Evolutionary conservation across 2,888 invertebrate genomes (phyloP), one percentile per base, ranked within the genome.

Genomic region (Sminthurinus aureus): DNA sequence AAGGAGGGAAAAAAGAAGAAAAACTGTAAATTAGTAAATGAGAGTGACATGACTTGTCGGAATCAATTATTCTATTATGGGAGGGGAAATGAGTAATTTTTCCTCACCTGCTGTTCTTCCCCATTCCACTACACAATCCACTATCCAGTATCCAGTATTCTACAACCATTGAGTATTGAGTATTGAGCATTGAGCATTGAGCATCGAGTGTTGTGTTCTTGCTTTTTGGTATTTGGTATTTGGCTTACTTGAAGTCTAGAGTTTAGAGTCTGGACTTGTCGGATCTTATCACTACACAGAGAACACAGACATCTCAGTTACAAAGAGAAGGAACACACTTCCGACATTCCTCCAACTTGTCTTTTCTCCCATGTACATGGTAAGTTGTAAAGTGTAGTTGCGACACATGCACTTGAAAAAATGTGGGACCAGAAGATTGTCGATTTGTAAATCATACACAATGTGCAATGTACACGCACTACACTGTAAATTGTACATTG

Each of bases 1-100:
- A 2, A 15, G 75, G 51, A 75, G n/a, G 24, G 58, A 20, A 58
- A 20, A 50, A 50, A 71, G 76, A 75, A n/a, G 24, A 24, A 24
- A 20, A 69, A 51, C 22, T 76, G 81, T 81, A 81, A 81, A 81
- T 82, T 82, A 77, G 78, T 58, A 73, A 82, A 78, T 82, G 76
- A 66, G 71, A 82, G 58, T 52, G 58, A 73, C 73, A 78, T 73
- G 82, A 82, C 78, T 73, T 73, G 64, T 78, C 74, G 22, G 71
- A 79, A 83, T 83, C 83, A 83, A 83, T 83, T 83, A 79, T 79
- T 83, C 79, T 52, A 79, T 79, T 67, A 83, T 51, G 58, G 66
- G 79, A 73, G 79, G 79, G 83, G 69, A 83, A 83, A 79, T 75
- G 78, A 83, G 66, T 79, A 71, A 83, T 83, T 83, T 83, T 79